Conservation (phyloP, 2,888 invertebrate genomes). For the Adelphocoris suturalis region DNA sequence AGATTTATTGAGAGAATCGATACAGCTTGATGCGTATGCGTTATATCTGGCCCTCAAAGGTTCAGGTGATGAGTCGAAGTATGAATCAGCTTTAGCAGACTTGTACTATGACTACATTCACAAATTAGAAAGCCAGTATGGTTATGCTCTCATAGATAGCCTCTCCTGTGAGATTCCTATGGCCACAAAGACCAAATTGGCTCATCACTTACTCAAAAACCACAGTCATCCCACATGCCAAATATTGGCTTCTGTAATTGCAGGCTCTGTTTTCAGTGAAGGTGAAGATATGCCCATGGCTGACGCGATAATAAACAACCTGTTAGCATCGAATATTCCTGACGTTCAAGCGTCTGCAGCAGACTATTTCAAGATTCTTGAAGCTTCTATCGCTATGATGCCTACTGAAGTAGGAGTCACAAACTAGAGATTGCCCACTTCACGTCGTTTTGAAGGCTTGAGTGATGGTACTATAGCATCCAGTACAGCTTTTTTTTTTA, state of each 20-base stretch:
- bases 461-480: too few relatives aligned
- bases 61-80: background rate
- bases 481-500: too few relatives aligned
- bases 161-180: background rate
- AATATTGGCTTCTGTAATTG: background rate
- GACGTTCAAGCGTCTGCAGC: background rate
- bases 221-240: background rate
- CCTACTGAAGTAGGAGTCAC: too few relatives aligned
- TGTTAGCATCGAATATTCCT: background rate
- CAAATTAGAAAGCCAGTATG: background rate
- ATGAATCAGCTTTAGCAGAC: background rate
- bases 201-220: background rate
- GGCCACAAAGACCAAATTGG: background rate
- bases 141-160: background rate
- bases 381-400: background rate
- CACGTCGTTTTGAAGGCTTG: too few relatives aligned
- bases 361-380: background rate
- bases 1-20: background rate
- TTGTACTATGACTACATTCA: constrained; percentile 10
- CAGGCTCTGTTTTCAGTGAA: background rate
- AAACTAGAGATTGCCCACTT: too few relatives aligned
- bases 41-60: background rate
- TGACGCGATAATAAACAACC: background rate
- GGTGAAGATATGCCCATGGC: background rate
- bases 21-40: background rate